These are phyloP conservation scores for Magallana gigas DNA, from an alignment of 1,140 invertebrate genomes.

Conservation along the genomic window DNA sequence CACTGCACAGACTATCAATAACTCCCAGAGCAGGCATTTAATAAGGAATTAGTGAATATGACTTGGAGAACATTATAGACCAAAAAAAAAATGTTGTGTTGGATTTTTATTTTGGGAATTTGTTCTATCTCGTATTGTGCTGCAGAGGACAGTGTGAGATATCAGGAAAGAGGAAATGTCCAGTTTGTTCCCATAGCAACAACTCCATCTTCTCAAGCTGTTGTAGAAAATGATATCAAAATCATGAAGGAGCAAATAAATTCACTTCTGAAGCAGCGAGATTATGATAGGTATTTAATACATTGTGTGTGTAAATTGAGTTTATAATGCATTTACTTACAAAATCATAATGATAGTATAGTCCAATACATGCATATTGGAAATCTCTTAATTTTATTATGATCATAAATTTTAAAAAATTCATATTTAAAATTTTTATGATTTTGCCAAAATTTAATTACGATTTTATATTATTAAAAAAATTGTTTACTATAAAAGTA, in stretches of 20 bases:
- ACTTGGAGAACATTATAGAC: not conserved
- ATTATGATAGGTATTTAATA: constrained; percentile 4
- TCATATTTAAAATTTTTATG: not conserved
- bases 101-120: not conserved
- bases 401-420: not conserved
- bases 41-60: not conserved
- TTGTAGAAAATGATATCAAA: not conserved
- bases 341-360: too few relatives aligned
- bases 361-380: too few relatives aligned
- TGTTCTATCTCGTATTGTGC: not conserved
- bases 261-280: not conserved
- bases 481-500: too few relatives aligned
- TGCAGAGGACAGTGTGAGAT: not conserved
- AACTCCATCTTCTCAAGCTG: not conserved
- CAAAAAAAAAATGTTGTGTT: not conserved
- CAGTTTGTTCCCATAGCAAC: not conserved
- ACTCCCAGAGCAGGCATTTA: not conserved
- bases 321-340: not conserved
- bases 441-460: too few relatives aligned
- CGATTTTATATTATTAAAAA: too few relatives aligned
- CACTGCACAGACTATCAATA: not conserved
- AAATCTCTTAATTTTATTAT: too few relatives aligned
- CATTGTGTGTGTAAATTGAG: not conserved
- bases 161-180: constrained; percentile 5
- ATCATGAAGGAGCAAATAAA: constrained; percentile 1